phyloP scores from a whole-genome alignment of 2,888 invertebrate species.

The Acanthococcus lagerstroemiae region DNA sequence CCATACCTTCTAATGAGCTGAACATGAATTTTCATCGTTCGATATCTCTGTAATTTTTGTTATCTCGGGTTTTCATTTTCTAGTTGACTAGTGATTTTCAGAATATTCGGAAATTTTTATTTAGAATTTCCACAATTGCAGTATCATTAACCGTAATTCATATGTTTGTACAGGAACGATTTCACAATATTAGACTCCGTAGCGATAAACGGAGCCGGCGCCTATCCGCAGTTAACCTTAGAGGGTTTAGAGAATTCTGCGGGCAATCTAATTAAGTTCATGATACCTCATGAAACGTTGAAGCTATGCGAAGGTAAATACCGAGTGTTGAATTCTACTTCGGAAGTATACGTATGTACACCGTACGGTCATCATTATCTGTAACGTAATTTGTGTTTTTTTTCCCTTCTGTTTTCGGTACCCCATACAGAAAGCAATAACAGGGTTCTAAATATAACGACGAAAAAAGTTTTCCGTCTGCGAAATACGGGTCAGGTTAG shows the following conservation, averaged over 20 bases:
- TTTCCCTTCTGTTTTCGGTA: not conserved
- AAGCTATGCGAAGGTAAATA: constrained; percentile 18
- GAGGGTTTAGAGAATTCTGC: constrained; percentile 10
- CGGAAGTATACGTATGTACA: too few relatives aligned
- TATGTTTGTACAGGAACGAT: constrained; percentile 11
- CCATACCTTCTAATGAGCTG: too few relatives aligned
- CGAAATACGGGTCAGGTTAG: constrained; percentile 84
- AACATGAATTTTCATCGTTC: too few relatives aligned
- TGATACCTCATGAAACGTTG: constrained; percentile 14
- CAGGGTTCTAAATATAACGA: constrained; percentile 48
- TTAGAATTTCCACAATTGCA: too few relatives aligned
- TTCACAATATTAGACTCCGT: constrained; percentile 15
- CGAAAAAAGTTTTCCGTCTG: constrained; percentile 70
- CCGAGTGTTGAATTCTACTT: too few relatives aligned
- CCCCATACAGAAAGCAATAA: constrained; percentile 30
- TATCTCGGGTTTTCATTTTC: not conserved
- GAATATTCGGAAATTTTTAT: too few relatives aligned
- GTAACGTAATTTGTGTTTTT: not conserved
- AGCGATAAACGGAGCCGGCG: constrained; percentile 12
- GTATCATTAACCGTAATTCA: too few relatives aligned
- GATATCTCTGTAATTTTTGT: too few relatives aligned
- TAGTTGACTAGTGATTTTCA: too few relatives aligned
- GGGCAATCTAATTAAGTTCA: constrained; percentile 6
- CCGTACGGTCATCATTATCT: too few relatives aligned
- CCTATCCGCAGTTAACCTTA: constrained; percentile 12